Percentiles rank a stretch among this genome's conserved stretches.
These are phyloP conservation scores for Synodontis membranacea DNA, from an alignment of 2,113 vertebrate genomes.

Conservation along the genomic window DNA sequence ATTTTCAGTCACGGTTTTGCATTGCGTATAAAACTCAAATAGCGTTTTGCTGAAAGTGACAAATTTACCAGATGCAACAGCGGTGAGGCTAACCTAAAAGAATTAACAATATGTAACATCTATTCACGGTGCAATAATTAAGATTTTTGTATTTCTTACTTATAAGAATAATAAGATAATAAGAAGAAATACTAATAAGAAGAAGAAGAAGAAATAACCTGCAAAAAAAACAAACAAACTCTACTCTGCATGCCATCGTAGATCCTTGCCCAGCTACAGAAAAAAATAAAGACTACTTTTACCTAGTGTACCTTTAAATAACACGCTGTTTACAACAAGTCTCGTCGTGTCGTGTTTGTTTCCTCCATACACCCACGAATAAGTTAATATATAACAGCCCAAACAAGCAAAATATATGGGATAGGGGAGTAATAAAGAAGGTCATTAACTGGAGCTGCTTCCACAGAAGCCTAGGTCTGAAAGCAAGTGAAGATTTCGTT, in stretches of 20 bases:
- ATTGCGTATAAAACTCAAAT: not conserved
- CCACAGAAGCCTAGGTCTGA: not conserved
- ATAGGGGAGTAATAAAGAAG: not conserved
- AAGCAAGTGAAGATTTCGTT: not conserved
- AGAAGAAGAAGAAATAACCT: too few relatives aligned
- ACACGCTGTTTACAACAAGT: not conserved
- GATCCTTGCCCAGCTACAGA: not conserved
- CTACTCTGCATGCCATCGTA: not conserved
- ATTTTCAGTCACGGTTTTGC: not conserved
- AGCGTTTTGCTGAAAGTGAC: not conserved
- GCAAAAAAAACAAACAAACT: too few relatives aligned
- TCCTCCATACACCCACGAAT: not conserved
- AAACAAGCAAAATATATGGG: not conserved
- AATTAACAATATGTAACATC: not conserved
- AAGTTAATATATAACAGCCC: not conserved
- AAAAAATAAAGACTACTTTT: not conserved
- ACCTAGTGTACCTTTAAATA: not conserved
- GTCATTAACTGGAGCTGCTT: not conserved
- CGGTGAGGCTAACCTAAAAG: not conserved
- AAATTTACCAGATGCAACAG: not conserved
- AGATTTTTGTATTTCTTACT: not conserved
- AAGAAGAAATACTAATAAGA: too few relatives aligned
- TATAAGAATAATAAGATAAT: too few relatives aligned
- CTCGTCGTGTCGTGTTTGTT: not conserved
- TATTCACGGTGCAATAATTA: not conserved